Conservation (phyloP, 1,140 invertebrate species). For the Diploscapter pachys region DNA sequence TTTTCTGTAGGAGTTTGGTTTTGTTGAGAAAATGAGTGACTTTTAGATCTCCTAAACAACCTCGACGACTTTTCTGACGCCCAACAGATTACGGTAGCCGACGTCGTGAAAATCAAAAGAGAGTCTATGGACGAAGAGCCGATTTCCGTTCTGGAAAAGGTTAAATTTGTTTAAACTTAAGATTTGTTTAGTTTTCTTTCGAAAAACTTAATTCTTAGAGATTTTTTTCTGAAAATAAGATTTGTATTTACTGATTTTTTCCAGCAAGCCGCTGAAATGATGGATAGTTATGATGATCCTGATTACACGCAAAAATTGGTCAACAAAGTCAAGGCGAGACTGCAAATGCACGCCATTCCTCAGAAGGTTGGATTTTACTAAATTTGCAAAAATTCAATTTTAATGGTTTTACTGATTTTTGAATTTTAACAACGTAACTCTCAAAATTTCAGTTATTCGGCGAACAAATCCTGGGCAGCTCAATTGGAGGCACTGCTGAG, state of each 20-base stretch:
- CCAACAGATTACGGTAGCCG: too few species aligned
- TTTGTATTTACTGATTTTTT: neutral
- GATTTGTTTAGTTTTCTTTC: constrained; percentile 1
- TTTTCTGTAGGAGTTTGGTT: too few species aligned
- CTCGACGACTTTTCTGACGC: too few species aligned
- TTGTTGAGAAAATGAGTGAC: too few species aligned
- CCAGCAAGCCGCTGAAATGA: neutral
- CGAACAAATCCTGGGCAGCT: constrained; percentile 16
- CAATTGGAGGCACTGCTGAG: constrained; percentile 63
- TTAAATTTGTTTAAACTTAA: neutral
- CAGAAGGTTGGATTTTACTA: constrained; percentile 11
- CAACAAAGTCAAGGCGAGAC: constrained; percentile 18
- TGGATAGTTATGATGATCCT: too few species aligned
- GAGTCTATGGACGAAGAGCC: too few species aligned
- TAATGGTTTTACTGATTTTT: too few species aligned
- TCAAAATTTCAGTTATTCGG: constrained; percentile 19
- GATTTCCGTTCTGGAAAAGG: constrained; percentile 12
- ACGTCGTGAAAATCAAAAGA: too few species aligned
- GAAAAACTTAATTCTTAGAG: neutral
- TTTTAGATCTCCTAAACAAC: too few species aligned
- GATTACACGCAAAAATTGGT: constrained; percentile 1
- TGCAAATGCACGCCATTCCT: constrained; percentile 19
- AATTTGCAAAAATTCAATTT: too few species aligned
- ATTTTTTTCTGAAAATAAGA: too few species aligned
- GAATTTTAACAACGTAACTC: neutral